A percentile compares a stretch with the other conserved stretches of the same genome.
phyloP scores from a whole-genome alignment of 2,113 vertebrate species.

The Colius striatus region DNA sequence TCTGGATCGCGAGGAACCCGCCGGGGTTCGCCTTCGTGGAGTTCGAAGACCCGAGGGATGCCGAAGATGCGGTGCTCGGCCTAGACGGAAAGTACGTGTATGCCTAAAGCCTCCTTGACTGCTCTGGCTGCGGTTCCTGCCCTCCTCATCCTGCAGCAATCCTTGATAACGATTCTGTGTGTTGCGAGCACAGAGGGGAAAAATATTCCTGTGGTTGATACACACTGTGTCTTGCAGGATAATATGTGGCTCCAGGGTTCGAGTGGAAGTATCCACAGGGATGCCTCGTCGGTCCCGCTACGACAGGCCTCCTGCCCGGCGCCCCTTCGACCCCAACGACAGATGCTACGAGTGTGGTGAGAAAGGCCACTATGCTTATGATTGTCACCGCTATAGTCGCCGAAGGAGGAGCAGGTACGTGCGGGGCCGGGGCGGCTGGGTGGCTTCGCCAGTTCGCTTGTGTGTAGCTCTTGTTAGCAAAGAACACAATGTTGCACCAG shows the following conservation, averaged over 20 bases:
- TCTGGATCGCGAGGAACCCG: slow-evolving; percentile 91
- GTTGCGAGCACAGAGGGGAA: not conserved
- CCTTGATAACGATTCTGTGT: too few relatives aligned
- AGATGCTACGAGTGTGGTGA: slow-evolving; percentile 90
- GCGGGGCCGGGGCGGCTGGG: slow-evolving; percentile 19
- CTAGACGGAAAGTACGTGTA: slow-evolving; percentile 82
- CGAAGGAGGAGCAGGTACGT: slow-evolving; percentile 86
- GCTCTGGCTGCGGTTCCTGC: not conserved
- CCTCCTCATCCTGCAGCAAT: not conserved
- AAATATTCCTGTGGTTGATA: not conserved
- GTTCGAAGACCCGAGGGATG: slow-evolving; percentile 85
- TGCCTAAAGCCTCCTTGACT: not conserved
- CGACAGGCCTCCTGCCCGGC: slow-evolving; percentile 84
- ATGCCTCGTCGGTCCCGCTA: slow-evolving; percentile 87
- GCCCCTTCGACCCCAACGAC: slow-evolving; percentile 89
- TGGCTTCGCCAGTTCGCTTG: slow-evolving; percentile 35
- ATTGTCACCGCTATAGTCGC: slow-evolving; percentile 87
- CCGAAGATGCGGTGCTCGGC: slow-evolving; percentile 81
- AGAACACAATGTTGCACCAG: slow-evolving; percentile 54
- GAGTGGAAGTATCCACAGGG: slow-evolving; percentile 87
- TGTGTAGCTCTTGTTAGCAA: slow-evolving; percentile 70
- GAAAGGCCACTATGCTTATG: slow-evolving; percentile 91
- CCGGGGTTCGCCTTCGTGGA: slow-evolving; percentile 89
- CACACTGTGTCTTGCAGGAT: not conserved
- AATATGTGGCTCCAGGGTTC: slow-evolving; percentile 69